Base-by-base conservation (phyloP, 2,797 vertebrate species). In the Lophotriccus pileatus region DNA sequence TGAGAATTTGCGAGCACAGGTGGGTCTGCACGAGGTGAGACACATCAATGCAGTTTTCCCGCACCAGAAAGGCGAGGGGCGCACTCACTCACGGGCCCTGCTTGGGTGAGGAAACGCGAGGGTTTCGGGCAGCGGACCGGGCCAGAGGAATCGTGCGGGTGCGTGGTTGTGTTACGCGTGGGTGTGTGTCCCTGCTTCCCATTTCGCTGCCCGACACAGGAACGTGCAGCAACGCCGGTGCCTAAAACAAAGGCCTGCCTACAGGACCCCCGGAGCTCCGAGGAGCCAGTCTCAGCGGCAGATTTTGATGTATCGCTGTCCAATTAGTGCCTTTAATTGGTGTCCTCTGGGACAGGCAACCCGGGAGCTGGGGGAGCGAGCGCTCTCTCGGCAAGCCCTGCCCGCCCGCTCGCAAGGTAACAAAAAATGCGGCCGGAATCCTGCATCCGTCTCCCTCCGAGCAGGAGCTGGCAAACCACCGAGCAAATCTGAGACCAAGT, bases 281-380 rank as follows among this genome's bases (percentile, higher is more conserved):
- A 97, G 96, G 93, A 97, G 88, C 87, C 87, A 47, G 64, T 89
- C 97, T 97, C 85, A 77, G 97, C 82, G 96, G 95, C 91, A 96
- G 94, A 97, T 97, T 98, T 98, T 98, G 98, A 98, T 98, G 97
- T 96, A 98, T 98, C 86, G 96, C 97, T 98, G 98, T 97, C 98
- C 98, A 98, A 98, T 98, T 98, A 98, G 97, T 97, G 98, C 86
- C 96, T 97, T 97, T 98, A 98, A 98, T 98, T 98, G 98, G 98
- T 85, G 97, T 98, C 98, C 97, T 97, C 63, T 6, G 98, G 97
- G 98, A 98, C 91, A 9, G 67, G 86, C 94, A 92, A 94, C 94
- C 94, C 94, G 19, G 84, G 95, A 96, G 95, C 94, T 52, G 91
- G 95, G 95, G 84, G 79, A 68, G 87, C 25, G 59, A 94, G 96